Conservation (phyloP, 2,797 vertebrate genomes). For the Pampus argenteus region DNA sequence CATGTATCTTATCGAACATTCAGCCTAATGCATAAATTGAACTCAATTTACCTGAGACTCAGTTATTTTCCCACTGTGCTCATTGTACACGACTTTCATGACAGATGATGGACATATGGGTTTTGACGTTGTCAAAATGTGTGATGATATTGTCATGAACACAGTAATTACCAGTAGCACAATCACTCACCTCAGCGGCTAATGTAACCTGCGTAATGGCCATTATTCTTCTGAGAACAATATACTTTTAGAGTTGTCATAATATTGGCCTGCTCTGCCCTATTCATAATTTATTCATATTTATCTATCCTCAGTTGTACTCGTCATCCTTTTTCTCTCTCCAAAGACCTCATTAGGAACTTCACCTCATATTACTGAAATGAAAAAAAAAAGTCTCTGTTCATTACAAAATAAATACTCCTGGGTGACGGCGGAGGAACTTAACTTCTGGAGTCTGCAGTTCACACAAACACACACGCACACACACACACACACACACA, state of each 20-base stretch:
- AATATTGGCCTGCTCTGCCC: slow-evolving; percentile 1
- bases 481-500: neutral
- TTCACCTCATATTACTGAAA: slow-evolving; percentile 16
- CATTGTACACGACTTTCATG: slow-evolving; percentile 4
- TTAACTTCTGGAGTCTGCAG: neutral
- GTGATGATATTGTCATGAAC: slow-evolving; percentile 8
- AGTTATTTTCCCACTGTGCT: neutral
- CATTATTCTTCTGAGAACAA: slow-evolving; percentile 4
- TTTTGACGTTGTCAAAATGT: slow-evolving; percentile 26
- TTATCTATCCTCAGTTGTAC: neutral
- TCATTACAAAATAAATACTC: neutral
- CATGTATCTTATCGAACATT: neutral
- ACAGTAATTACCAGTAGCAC: neutral
- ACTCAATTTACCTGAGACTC: neutral
- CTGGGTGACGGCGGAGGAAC: neutral
- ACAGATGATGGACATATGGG: slow-evolving; percentile 3
- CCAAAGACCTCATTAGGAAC: slow-evolving; percentile 44
- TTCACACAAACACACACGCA: neutral
- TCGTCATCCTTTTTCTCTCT: slow-evolving; percentile 25
- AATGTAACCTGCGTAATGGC: neutral
- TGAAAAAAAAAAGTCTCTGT: slow-evolving; percentile 13
- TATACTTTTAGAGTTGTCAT: slow-evolving; percentile 18
- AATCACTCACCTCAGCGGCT: neutral
- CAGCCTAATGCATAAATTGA: neutral
- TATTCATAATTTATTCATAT: slow-evolving; percentile 37